Evolutionary conservation across 92 coral and sea anemone genomes (phyloP), one percentile per base, ranked within the genome.

Genomic region (Umimayanthus chanpuru): DNA sequence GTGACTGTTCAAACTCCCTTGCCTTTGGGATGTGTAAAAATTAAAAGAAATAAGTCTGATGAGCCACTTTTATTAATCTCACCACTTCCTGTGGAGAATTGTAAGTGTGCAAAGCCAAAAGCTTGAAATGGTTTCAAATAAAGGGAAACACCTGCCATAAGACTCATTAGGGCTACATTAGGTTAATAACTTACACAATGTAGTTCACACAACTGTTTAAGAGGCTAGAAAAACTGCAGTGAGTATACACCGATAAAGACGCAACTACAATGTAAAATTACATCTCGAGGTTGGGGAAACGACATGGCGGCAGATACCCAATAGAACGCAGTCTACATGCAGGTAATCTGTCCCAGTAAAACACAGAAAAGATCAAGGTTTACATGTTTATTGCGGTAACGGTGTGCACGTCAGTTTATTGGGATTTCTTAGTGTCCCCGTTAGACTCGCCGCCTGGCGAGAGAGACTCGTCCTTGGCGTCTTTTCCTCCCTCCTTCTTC

Each of bases 391-490:
- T 43, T 23, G 44, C 26, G 49, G n/a, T 28, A 40, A 10, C 77
- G 15, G 47, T 83, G 36, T 70, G 55, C 78, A 68, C 6, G 61
- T 43, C 44, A 67, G 36, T 83, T 70, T 83, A 83, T 18, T 83
- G 78, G 9, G 87, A 83, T 43, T 83, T 83, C 87, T 83, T 83
- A 20, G 65, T 83, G 73, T 83, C 78, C n/a, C 43, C 87, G 2
- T 70, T 68, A 65, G 86, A 66, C 25, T 43, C 76, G 7, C 76
- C 65, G 65, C 26, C 87, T 50, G 77, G 28, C 15, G 77, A 82
- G 40, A 47, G 50, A 44, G 87, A 70, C 6, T 12, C 87, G 11
- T 71, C 87, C 67, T 68, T 83, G 29, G n/a, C 1, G 4, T 74
- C 79, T 18, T 36, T 11, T 6, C 78, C 77, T 70, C 26, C 77